Conservation (phyloP, 1,140 invertebrate genomes). For the Bicyclus anynana region DNA sequence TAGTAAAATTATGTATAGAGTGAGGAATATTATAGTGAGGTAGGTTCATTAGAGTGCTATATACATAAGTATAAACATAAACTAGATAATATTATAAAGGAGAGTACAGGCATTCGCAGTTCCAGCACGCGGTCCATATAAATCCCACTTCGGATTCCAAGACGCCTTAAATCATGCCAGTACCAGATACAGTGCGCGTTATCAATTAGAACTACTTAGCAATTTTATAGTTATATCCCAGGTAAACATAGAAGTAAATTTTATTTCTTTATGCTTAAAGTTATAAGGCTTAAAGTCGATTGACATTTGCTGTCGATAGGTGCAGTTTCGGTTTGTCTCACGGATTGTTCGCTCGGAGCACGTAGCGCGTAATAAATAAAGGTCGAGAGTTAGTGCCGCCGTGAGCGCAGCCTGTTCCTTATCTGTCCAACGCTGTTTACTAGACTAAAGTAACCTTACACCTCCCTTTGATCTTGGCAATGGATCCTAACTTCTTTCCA, state of each 20-base stretch:
- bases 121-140: constrained; percentile 40
- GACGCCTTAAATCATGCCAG: constrained; percentile 62
- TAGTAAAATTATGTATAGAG: too few species aligned
- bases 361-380: constrained; percentile 70
- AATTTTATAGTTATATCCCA: constrained; percentile 17
- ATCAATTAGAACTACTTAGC: constrained; percentile 68
- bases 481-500: too few species aligned
- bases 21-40: too few species aligned
- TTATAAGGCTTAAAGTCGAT: constrained; percentile 32
- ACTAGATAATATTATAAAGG: too few species aligned
- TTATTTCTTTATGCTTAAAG: not conserved
- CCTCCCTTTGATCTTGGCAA: constrained; percentile 32
- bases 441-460: constrained; percentile 58
- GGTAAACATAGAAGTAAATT: not conserved
- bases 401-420: constrained; percentile 59
- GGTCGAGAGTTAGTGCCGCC: constrained; percentile 60
- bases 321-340: constrained; percentile 33
- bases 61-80: too few species aligned
- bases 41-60: too few species aligned
- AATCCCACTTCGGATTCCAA: constrained; percentile 52
- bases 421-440: constrained; percentile 51
- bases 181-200: constrained; percentile 64
- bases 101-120: constrained; percentile 26
- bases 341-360: constrained; percentile 54
- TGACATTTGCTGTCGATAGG: constrained; percentile 12